phyloP scores from a whole-genome alignment of 2,113 vertebrate genomes.

The Cochlearius cochlearius region DNA sequence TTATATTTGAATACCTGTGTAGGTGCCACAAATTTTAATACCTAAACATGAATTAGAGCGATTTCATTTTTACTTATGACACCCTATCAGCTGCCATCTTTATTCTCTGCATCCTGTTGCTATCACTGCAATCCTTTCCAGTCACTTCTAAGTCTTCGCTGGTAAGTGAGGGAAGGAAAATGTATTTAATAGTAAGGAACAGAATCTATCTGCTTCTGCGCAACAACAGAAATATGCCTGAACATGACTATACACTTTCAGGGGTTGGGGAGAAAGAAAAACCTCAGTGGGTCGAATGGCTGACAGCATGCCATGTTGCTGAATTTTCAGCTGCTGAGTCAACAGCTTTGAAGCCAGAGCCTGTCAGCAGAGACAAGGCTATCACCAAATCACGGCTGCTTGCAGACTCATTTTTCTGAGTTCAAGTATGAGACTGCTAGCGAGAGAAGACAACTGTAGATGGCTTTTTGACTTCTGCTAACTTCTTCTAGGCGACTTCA shows the following conservation, averaged over 20 bases:
- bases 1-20: conserved; percentile 41
- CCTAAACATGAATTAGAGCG: conserved; percentile 15
- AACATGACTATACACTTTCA: neutral
- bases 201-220: neutral
- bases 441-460: neutral
- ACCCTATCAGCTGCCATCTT: neutral
- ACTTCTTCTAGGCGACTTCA: neutral
- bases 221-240: neutral
- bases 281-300: neutral
- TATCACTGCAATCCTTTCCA: neutral
- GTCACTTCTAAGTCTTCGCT: neutral
- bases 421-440: neutral
- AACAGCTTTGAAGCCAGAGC: neutral
- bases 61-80: neutral
- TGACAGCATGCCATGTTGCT: neutral
- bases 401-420: neutral
- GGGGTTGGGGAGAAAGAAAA: neutral
- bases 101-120: neutral
- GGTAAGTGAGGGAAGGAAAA: neutral
- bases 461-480: neutral
- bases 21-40: conserved; percentile 31
- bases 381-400: neutral
- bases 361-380: neutral
- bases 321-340: neutral
- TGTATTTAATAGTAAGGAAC: neutral